Conservation (phyloP, 2,888 invertebrate genomes). For the Leistus spinibarbis region DNA sequence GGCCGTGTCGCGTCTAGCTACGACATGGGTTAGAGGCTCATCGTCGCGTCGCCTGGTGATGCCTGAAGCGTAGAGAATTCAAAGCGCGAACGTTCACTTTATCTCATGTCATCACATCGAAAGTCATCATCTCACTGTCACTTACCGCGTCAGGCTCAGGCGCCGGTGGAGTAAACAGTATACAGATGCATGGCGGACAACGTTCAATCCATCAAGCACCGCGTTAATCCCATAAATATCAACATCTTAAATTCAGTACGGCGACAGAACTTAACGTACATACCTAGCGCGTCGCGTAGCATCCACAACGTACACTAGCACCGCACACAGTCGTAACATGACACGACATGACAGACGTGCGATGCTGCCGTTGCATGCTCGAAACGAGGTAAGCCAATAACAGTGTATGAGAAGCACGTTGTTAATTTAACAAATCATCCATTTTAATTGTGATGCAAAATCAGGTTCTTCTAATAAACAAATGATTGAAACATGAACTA, state of each 20-base stretch:
- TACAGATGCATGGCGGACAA: conserved; percentile 24
- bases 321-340: background rate
- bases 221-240: conserved; percentile 36
- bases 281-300: background rate
- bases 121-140: conserved; percentile 37
- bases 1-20: background rate
- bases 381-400: background rate
- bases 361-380: background rate
- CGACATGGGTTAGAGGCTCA: conserved; percentile 1
- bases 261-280: background rate
- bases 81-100: conserved; percentile 14
- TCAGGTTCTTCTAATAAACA: background rate
- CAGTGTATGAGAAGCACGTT: conserved; percentile 9
- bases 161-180: conserved; percentile 27
- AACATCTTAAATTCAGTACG: conserved; percentile 26
- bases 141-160: conserved; percentile 27
- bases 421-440: conserved; percentile 8
- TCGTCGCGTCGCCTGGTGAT: background rate
- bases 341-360: background rate
- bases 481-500: no score
- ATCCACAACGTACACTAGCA: conserved; percentile 1
- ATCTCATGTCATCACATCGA: conserved; percentile 23
- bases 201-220: conserved; percentile 30
- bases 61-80: conserved; percentile 4
- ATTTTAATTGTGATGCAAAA: conserved; percentile 9